Conservation (phyloP, 2,888 invertebrate species). For the Polyploca ridens region DNA sequence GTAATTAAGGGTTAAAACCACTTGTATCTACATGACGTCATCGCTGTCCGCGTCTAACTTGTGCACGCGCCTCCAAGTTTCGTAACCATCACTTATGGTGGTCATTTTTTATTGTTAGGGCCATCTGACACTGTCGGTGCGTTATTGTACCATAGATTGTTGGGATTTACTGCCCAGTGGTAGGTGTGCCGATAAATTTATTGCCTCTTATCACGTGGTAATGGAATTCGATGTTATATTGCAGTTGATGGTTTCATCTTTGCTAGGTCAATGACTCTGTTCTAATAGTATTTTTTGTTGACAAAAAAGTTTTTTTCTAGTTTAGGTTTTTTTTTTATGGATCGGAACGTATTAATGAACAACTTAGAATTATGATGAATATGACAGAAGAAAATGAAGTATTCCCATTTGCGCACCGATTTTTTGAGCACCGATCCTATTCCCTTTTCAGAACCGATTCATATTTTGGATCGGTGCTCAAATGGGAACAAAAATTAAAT, state of each 20-base stretch:
- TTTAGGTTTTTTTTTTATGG: neutral
- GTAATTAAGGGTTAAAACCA: no score
- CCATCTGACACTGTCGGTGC: conserved; percentile 67
- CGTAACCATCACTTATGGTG: conserved; percentile 68
- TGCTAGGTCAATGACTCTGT: conserved; percentile 30
- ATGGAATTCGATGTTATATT: conserved; percentile 54
- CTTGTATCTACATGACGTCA: neutral
- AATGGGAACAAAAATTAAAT: no score
- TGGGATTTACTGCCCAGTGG: conserved; percentile 63
- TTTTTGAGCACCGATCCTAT: no score
- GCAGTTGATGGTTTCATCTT: conserved; percentile 44
- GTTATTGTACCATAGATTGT: conserved; percentile 62
- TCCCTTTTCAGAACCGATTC: no score
- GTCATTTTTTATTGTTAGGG: conserved; percentile 77
- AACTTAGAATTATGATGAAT: no score
- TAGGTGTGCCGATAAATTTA: conserved; percentile 76
- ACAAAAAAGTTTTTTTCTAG: neutral
- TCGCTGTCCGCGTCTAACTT: conserved; percentile 28
- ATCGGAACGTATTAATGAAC: no score
- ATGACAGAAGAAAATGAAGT: no score
- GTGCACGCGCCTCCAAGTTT: conserved; percentile 43
- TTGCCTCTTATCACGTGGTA: conserved; percentile 71
- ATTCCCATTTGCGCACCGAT: no score
- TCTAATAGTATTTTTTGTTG: neutral
- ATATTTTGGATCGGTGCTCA: no score